Conservation (phyloP, 2,797 vertebrate species). For the Alosa sapidissima region DNA sequence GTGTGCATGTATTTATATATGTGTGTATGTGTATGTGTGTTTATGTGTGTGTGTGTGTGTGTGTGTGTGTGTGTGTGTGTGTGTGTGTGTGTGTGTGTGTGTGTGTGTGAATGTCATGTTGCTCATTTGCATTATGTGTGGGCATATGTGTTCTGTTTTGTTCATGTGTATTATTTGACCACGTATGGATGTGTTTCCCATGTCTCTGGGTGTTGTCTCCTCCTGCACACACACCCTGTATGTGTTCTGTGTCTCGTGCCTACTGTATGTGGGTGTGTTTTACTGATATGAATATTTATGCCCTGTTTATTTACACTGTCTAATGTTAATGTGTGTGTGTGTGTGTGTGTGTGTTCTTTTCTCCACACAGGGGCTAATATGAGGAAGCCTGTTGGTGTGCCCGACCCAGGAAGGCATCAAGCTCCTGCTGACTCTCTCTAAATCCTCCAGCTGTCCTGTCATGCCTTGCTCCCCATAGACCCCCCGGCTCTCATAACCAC, state of each 20-base stretch:
- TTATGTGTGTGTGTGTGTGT: too few relatives aligned
- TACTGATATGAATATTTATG: too few relatives aligned
- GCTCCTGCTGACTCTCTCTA: conserved; percentile 61
- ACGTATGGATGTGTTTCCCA: neutral
- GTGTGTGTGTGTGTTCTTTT: conserved; percentile 28
- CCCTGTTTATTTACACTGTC: too few relatives aligned
- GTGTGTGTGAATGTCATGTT: too few relatives aligned
- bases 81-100: too few relatives aligned
- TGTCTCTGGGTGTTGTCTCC: neutral
- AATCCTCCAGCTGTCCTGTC: conserved; percentile 58
- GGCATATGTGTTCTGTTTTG: neutral
- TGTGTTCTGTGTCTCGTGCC: neutral
- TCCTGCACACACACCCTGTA: neutral
- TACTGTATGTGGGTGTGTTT: too few relatives aligned
- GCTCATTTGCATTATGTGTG: too few relatives aligned
- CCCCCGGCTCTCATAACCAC: conserved; percentile 19
- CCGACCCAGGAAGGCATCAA: conserved; percentile 68
- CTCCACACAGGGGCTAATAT: conserved; percentile 72
- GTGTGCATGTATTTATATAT: too few relatives aligned
- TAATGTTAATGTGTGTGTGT: neutral
- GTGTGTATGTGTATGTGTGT: neutral
- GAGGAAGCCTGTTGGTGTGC: conserved; percentile 72
- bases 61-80: too few relatives aligned
- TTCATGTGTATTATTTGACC: neutral
- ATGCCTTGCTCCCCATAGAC: conserved; percentile 65